Evolutionary conservation across 1,140 invertebrate species (phyloP).

Genomic region (Phortica variegata): DNA sequence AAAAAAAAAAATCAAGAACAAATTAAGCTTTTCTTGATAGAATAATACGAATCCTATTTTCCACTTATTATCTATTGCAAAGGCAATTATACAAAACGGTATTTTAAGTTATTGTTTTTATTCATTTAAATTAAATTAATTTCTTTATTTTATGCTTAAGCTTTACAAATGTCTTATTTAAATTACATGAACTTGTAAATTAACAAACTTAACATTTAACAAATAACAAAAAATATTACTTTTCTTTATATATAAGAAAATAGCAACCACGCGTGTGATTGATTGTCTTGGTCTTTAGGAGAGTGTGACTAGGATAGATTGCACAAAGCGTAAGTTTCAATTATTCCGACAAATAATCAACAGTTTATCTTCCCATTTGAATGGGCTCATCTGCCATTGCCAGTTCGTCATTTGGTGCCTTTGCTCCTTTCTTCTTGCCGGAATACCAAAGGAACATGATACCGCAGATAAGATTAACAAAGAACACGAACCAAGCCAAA

Average conservation of each 20-base stretch:
- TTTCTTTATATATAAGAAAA: no score
- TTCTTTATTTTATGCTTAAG: no score
- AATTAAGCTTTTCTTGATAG: no score
- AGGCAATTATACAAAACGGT: no score
- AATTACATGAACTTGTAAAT: slow-evolving; percentile 16
- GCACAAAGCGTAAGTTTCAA: not conserved
- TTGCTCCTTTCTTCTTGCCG: slow-evolving; percentile 78
- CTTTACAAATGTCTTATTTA: not conserved
- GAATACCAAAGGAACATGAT: slow-evolving; percentile 77
- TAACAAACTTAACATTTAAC: slow-evolving; percentile 34
- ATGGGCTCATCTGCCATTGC: slow-evolving; percentile 83
- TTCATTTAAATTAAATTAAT: no score
- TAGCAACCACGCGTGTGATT: slow-evolving; percentile 14
- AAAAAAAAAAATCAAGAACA: no score
- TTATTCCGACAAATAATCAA: not conserved
- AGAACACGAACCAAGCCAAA: slow-evolving; percentile 78
- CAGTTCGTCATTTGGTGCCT: slow-evolving; percentile 74
- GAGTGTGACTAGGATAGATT: no score
- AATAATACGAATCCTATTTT: no score
- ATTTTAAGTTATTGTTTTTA: no score
- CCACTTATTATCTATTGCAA: no score
- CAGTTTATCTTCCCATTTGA: slow-evolving; percentile 73
- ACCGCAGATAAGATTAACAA: slow-evolving; percentile 69
- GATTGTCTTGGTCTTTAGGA: slow-evolving; percentile 46
- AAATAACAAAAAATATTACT: slow-evolving; percentile 44